Percentiles rank a stretch among this genome's conserved stretches.
Conservation (phyloP, 1,140 invertebrate species). For the Drosophila rhopaloa region DNA sequence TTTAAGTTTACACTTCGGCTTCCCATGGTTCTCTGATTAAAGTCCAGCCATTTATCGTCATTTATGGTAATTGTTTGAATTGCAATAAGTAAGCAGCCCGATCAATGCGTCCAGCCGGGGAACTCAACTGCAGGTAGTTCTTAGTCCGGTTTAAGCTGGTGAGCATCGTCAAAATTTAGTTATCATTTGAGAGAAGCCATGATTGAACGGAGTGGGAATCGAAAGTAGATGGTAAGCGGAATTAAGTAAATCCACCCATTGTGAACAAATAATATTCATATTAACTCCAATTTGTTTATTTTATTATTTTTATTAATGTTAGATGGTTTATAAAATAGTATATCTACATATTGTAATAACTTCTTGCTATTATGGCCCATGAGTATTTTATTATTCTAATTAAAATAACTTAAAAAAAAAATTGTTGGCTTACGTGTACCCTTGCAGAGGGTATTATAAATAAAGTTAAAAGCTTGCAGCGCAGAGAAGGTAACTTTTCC, state of each 20-base stretch:
- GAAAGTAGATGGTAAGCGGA: neutral
- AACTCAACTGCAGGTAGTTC: slow-evolving; percentile 18
- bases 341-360: too few relatives aligned
- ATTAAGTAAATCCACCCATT: neutral
- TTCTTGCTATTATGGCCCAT: too few relatives aligned
- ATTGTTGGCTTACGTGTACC: too few relatives aligned
- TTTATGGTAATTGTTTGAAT: slow-evolving; percentile 74
- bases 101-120: slow-evolving; percentile 29
- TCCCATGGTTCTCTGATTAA: slow-evolving; percentile 60
- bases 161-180: neutral
- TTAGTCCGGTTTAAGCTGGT: neutral
- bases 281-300: neutral
- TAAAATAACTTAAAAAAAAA: too few relatives aligned
- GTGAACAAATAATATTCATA: too few relatives aligned
- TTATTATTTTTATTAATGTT: neutral
- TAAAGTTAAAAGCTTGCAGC: too few relatives aligned
- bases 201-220: neutral
- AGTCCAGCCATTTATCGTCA: slow-evolving; percentile 67
- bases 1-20: slow-evolving; percentile 9
- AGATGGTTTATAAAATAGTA: too few relatives aligned
- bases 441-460: too few relatives aligned
- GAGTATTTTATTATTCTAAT: too few relatives aligned
- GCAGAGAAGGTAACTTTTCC: too few relatives aligned
- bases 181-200: neutral
- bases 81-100: slow-evolving; percentile 38